A percentile compares a stretch with the other conserved stretches of the same genome.
Conservation (phyloP, 2,113 vertebrate species). For the Syngnathoides biaculeatus region DNA sequence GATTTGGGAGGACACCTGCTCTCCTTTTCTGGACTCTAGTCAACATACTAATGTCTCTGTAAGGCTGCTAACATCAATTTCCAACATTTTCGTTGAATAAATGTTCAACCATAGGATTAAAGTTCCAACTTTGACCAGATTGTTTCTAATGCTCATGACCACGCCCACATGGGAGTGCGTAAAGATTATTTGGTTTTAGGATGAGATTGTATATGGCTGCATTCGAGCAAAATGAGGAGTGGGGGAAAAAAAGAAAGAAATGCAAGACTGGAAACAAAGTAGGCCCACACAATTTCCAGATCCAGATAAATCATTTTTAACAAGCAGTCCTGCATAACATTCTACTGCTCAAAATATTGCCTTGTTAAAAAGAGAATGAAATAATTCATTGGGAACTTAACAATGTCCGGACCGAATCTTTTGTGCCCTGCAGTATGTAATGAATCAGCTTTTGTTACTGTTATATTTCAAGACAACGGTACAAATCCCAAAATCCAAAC, state of each 20-base stretch:
- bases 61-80: background rate
- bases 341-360: background rate
- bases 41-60: background rate
- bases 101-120: background rate
- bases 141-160: background rate
- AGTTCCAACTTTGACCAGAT: background rate
- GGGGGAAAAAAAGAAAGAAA: background rate
- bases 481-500: background rate
- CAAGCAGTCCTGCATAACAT: background rate
- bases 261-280: background rate
- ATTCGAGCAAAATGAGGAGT: too few species aligned
- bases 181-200: background rate
- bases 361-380: slow-evolving; percentile 5
- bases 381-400: background rate
- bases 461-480: background rate
- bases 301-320: slow-evolving; percentile 6
- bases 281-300: background rate
- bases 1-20: slow-evolving; percentile 6
- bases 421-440: background rate
- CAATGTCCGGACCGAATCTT: background rate
- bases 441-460: slow-evolving; percentile 1
- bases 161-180: background rate
- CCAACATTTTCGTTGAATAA: background rate
- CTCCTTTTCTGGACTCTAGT: background rate
- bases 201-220: background rate